Evolutionary conservation across 2,888 invertebrate species (phyloP), one percentile per base, ranked within the genome.

Genomic region (Cheilosia urbana): DNA sequence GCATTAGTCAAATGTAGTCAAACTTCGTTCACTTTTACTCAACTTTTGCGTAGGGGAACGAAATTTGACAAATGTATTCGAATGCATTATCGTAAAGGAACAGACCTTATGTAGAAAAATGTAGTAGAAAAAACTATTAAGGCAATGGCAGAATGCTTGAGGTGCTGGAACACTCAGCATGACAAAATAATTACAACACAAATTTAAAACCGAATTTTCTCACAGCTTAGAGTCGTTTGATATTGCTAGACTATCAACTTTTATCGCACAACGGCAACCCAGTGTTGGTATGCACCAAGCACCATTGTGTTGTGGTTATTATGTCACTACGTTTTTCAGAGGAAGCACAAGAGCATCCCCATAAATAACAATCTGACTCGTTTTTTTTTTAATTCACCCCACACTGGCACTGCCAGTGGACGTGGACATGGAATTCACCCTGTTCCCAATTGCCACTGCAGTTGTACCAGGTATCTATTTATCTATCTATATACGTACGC

Each of bases 381-480:
- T 69, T 21, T 40, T 47, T 57, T 37, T 68, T 37, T 30, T 21
- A 27, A 34, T 13, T 6, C 24, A 19, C 34, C 37, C 24, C 21
- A 13, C 42, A 24, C 34, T 45, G 53, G 49, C 34, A 30, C 49
- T 30, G 2, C 57, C 30, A 57, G 6, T 51, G 51, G 58, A 57
- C 58, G 58, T 21, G 55, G 17, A 34, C 30, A 51, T 58, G 37
- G 11, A 37, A 37, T 13, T 15, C 40, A 62, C 53, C 19, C 37
- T 37, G 37, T 3, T 37, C 37, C 37, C 37, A 37, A 37, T 37
- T 72, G 51, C 58, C 73, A 60, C 45, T 71, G 57, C 47, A 63
- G 58, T 65, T 5, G 57, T 40, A 47, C 42, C 45, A 30, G 27
- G 19, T 37, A 11, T 42, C 30, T 37, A 4, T 37, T 34, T 27